Base-by-base conservation (phyloP, 2,888 invertebrate genomes). In the Lapara coniferarum region DNA sequence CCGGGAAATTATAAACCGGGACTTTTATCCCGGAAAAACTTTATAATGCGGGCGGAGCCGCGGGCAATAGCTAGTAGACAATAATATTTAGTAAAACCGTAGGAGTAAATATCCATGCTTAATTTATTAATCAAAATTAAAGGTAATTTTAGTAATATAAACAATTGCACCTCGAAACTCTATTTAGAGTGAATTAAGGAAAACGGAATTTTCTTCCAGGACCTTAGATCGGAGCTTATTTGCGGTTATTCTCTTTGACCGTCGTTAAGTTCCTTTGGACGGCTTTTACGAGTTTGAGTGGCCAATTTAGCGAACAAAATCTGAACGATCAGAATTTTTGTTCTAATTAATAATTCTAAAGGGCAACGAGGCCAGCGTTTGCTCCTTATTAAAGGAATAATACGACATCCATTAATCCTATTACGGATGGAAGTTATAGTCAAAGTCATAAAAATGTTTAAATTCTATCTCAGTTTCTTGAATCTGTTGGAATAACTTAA, bases 171-270 rank as follows among this genome's bases (percentile, higher is more conserved):
- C 86, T 85, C 85, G 82, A 85, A 87, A 88, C 87, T 85, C 90
- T 89, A 88, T 90, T 91, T 89, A 87, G 89, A 86, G 88, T 89
- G 88, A 92, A 92, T 92, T 92, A 92, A 90, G 89, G 89, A 90
- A 90, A 90, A 87, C 84, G 86, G 90, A 90, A 90, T 91, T 92
- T 91, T 89, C 91, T 88, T 86, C 85, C 85, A 86, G 85, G 85
- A 84, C 87, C 86, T 88, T 86, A 90, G 89, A 93, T 92, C 89
- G 91, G 88, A 87, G 91, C 92, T 93, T 93, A 92, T 93, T 93
- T 93, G 93, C 90, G 93, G 93, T 93, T 92, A 93, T 92, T 90
- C 93, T 90, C 92, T 93, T 93, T 93, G 93, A 93, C 93, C 93
- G 93, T 92, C 93, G 91, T 93, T 92, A 92, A 91, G 91, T 89